Evolutionary conservation across 2,888 invertebrate genomes (phyloP).

Genomic region (Platycheirus albimanus): DNA sequence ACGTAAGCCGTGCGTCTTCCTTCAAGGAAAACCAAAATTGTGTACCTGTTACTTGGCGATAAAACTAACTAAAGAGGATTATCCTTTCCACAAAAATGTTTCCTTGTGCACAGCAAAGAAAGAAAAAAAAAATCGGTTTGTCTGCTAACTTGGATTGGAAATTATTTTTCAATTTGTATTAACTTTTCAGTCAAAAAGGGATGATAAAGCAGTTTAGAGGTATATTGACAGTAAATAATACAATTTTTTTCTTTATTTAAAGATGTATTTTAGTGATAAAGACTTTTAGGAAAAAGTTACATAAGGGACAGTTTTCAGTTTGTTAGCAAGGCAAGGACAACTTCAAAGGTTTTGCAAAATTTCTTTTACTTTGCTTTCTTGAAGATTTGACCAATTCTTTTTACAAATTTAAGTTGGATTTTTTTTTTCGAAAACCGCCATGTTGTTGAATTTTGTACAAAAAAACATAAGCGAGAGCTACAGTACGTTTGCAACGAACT

Average conservation of each 20-base stretch:
- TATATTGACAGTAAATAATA: conserved; percentile 43
- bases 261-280: conserved; percentile 28
- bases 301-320: conserved; percentile 3
- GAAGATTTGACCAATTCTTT: no score
- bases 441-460: no score
- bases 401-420: no score
- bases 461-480: no score
- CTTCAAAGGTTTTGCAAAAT: background rate
- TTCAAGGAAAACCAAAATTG: conserved; percentile 25
- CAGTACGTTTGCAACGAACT: no score
- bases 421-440: no score
- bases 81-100: conserved; percentile 69
- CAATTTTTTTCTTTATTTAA: conserved; percentile 19
- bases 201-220: conserved; percentile 2
- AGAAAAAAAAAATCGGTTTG: conserved; percentile 52
- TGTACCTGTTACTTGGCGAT: conserved; percentile 75
- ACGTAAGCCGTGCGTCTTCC: conserved; percentile 5
- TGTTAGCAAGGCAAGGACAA: conserved; percentile 13
- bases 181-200: conserved; percentile 20
- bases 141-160: conserved; percentile 44
- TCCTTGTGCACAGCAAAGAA: conserved; percentile 26
- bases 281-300: conserved; percentile 6
- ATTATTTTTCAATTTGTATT: conserved; percentile 63
- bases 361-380: no score
- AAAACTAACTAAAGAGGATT: conserved; percentile 74